Percentiles rank a stretch among this genome's conserved stretches.
Evolutionary conservation across 2,888 invertebrate species (phyloP).

Genomic region (Heliconius hortense): DNA sequence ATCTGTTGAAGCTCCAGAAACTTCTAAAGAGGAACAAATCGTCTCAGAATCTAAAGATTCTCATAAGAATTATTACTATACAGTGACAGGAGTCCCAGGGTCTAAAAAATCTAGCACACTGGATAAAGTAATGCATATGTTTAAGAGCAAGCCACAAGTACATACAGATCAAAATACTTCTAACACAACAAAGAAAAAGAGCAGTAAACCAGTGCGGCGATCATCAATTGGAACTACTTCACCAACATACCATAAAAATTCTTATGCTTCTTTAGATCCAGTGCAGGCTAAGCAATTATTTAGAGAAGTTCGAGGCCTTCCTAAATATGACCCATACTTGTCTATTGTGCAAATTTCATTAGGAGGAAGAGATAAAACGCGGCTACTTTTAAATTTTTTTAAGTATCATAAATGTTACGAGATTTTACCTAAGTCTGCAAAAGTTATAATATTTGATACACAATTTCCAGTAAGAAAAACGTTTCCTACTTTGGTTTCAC

Average conservation of each 20-base stretch:
- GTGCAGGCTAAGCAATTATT: slow-evolving; percentile 75
- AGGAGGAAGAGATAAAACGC: slow-evolving; percentile 76
- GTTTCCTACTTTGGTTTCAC: slow-evolving; percentile 75
- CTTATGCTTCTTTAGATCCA: slow-evolving; percentile 75
- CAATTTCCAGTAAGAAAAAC: slow-evolving; percentile 76
- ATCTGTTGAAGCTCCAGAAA: slow-evolving; percentile 65
- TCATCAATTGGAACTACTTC: slow-evolving; percentile 77
- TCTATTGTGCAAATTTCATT: slow-evolving; percentile 78
- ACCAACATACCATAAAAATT: slow-evolving; percentile 77
- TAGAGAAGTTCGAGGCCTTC: slow-evolving; percentile 75
- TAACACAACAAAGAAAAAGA: slow-evolving; percentile 70
- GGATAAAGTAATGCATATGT: slow-evolving; percentile 77
- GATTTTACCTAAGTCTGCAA: slow-evolving; percentile 77
- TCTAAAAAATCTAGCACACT: slow-evolving; percentile 77
- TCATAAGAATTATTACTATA: slow-evolving; percentile 77
- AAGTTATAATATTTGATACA: slow-evolving; percentile 78
- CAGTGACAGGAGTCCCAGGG: slow-evolving; percentile 73
- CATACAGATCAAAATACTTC: slow-evolving; percentile 58
- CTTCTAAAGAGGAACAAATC: slow-evolving; percentile 60
- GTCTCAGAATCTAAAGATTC: slow-evolving; percentile 66
- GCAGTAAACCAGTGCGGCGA: slow-evolving; percentile 64
- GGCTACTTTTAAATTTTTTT: slow-evolving; percentile 75
- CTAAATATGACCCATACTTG: slow-evolving; percentile 77
- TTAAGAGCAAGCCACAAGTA: slow-evolving; percentile 68
- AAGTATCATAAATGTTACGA: slow-evolving; percentile 79